phyloP scores from a whole-genome alignment of 2,797 vertebrate species.

The Steatocranus sp. region DNA sequence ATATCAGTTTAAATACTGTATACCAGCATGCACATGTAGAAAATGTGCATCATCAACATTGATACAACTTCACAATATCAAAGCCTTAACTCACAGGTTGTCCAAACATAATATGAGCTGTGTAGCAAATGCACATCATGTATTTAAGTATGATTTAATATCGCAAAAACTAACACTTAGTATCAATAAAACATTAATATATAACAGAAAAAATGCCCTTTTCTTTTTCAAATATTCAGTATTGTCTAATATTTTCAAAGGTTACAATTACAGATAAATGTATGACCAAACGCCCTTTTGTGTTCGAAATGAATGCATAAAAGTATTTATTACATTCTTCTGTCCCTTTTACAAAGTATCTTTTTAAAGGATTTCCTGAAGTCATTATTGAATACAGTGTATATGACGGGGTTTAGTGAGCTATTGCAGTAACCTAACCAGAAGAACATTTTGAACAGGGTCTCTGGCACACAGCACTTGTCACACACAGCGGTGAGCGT shows the following conservation, averaged over 20 bases:
- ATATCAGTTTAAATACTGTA: background rate
- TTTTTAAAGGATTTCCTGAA: conserved; percentile 92
- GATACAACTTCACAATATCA: background rate
- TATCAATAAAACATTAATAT: background rate
- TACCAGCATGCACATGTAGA: background rate
- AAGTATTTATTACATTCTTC: conserved; percentile 55
- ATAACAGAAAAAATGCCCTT: background rate
- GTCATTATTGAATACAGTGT: conserved; percentile 93
- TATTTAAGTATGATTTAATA: background rate
- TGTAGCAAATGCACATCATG: background rate
- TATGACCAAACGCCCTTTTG: background rate
- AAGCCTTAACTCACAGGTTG: background rate
- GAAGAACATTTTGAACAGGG: conserved; percentile 92
- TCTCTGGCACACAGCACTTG: conserved; percentile 77
- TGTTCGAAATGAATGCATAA: background rate
- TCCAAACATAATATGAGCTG: background rate
- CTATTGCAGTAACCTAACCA: conserved; percentile 97
- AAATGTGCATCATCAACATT: background rate
- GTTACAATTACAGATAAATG: background rate
- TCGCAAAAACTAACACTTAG: background rate
- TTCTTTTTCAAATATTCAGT: background rate
- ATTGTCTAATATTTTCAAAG: background rate
- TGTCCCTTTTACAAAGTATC: conserved; percentile 83
- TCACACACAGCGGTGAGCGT: conserved; percentile 81
- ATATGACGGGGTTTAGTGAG: conserved; percentile 91